Percentiles rank a stretch among this genome's conserved stretches.
Evolutionary conservation across 2,888 invertebrate species (phyloP).

Genomic region (Sinodicranocentrus sp.): DNA sequence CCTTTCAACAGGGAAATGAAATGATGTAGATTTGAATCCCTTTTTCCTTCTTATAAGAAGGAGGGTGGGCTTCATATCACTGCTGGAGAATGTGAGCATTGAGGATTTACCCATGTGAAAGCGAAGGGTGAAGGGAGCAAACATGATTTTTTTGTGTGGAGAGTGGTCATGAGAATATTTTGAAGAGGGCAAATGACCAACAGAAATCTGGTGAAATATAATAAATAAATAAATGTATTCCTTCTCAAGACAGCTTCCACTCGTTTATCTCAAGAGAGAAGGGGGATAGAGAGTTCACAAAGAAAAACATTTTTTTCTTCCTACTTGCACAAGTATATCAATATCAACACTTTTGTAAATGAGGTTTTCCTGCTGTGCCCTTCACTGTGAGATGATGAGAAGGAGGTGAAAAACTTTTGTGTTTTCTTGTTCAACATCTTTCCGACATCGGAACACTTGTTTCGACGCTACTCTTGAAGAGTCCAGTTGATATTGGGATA

Average conservation of each 20-base stretch:
- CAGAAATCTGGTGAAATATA: too few relatives aligned
- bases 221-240: background rate
- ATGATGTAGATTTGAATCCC: too few relatives aligned
- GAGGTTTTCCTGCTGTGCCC: constrained; percentile 55
- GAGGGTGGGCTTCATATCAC: too few relatives aligned
- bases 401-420: constrained; percentile 17
- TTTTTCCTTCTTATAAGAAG: too few relatives aligned
- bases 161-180: constrained; percentile 7
- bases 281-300: background rate
- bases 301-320: background rate
- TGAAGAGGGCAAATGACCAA: constrained; percentile 47
- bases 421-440: constrained; percentile 24
- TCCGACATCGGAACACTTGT: constrained; percentile 1
- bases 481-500: too few relatives aligned
- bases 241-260: constrained; percentile 7
- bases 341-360: constrained; percentile 61
- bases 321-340: constrained; percentile 3
- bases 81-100: too few relatives aligned
- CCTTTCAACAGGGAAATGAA: too few relatives aligned
- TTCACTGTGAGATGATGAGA: background rate
- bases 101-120: too few relatives aligned
- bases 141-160: background rate
- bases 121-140: too few relatives aligned
- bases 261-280: constrained; percentile 10
- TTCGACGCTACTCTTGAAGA: constrained; percentile 4